Percentiles rank a stretch among this genome's conserved stretches.
phyloP scores from a whole-genome alignment of 2,113 vertebrate species.

The Pipra filicauda region DNA sequence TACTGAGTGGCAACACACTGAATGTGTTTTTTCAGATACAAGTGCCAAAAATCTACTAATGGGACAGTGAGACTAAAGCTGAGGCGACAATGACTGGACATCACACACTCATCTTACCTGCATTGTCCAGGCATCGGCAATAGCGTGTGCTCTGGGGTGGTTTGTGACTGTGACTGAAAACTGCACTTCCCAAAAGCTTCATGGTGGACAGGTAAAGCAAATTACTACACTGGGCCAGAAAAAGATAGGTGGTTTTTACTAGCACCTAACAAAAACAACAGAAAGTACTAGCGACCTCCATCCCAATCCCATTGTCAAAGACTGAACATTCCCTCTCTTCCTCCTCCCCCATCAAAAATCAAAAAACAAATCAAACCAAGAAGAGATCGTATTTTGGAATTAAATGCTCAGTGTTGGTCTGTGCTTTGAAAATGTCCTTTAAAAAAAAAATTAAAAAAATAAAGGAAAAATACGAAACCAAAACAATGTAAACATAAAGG shows the following conservation, averaged over 20 bases:
- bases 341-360: not conserved
- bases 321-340: not conserved
- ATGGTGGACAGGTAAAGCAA: not conserved
- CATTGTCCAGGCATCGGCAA: not conserved
- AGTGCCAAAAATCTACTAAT: not conserved
- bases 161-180: not conserved
- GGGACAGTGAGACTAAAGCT: not conserved
- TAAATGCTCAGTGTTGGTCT: not conserved
- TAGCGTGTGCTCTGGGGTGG: not conserved
- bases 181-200: not conserved
- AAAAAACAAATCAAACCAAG: not conserved
- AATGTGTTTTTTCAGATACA: not conserved
- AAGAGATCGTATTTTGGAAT: not conserved
- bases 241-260: not conserved
- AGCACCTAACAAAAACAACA: not conserved
- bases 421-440: not conserved
- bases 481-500: not conserved
- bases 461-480: not conserved
- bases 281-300: not conserved
- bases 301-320: not conserved
- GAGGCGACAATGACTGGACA: not conserved
- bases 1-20: not conserved
- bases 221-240: not conserved
- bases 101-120: not conserved
- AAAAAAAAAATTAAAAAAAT: not conserved